Evolutionary conservation across 2,797 vertebrate species (phyloP), one percentile per base, ranked within the genome.

Genomic region (Hafferia zeledoni): DNA sequence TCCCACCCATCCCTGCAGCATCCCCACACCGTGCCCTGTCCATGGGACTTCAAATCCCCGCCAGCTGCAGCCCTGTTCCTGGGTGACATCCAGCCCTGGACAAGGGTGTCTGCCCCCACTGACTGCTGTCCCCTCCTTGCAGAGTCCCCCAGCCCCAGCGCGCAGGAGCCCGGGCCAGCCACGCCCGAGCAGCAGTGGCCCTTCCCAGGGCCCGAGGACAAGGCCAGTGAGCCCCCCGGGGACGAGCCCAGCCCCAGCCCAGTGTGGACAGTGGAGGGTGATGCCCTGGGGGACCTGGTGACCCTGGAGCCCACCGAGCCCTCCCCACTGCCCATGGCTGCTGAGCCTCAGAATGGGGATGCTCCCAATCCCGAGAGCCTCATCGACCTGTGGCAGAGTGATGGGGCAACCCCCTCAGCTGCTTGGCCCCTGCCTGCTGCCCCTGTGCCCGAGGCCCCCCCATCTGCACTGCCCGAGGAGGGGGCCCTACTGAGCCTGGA

Each of bases 401-500:
- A 97, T 0, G 97, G 96, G 75, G 90, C 86, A 3, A 56, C 44
- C 33, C 80, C 96, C 28, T 53, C 83, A 0, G 25, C 94, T 59
- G 94, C 80, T 49, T 94, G 95, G 95, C 91, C 95, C 47, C 89
- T 95, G 80, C 94, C 95, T 20, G 68, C 71, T 17, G 23, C 93
- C 56, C 93, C 95, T 0, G 80, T 95, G 55, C 96, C 95, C 0
- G 98, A 97, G 85, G 95, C 95, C 5, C 91, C 96, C 15, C 89
- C 91, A 0, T 94, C 96, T 3, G n/a, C 49, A 6, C 67, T 94
- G 49, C 83, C 96, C 0, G 93, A 95, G 8, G 95, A 96, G 81
- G 96, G 97, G 72, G 77, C 95, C 8, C 98, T 99, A 85, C 98
- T 99, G 96, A 99, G 98, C 98, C 99, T 99, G 46, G 99, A 99